Evolutionary conservation across 2,888 invertebrate species (phyloP).

Genomic region (Scaptomyza cyrtandrae): DNA sequence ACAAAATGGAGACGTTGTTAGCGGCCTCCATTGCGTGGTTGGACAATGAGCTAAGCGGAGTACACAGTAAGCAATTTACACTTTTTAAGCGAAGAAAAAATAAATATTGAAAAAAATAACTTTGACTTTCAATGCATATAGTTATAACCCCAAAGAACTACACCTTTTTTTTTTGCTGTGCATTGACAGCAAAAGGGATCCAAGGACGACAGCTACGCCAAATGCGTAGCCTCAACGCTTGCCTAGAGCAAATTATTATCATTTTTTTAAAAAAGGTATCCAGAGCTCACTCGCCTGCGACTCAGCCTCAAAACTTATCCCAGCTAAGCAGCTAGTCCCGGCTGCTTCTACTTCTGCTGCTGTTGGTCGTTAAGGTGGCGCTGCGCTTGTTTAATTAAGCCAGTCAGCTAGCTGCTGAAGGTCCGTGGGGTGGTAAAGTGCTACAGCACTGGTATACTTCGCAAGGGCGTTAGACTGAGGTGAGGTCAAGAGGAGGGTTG

Average conservation of each 20-base stretch:
- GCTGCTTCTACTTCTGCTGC: constrained; percentile 11
- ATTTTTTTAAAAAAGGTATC: constrained; percentile 65
- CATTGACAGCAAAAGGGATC: constrained; percentile 13
- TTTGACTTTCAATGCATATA: too few relatives aligned
- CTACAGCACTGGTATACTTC: not conserved
- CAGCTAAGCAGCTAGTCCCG: constrained; percentile 8
- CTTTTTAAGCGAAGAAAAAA: too few relatives aligned
- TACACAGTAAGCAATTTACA: constrained; percentile 1
- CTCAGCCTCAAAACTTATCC: not conserved
- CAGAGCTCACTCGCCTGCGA: constrained; percentile 22
- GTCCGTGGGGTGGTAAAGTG: constrained; percentile 10
- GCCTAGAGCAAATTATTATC: constrained; percentile 70
- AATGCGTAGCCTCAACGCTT: constrained; percentile 18
- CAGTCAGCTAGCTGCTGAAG: constrained; percentile 47
- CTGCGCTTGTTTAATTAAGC: constrained; percentile 75
- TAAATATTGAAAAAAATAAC: not conserved
- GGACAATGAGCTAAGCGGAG: constrained; percentile 49
- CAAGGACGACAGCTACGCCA: constrained; percentile 9
- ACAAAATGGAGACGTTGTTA: constrained; percentile 74
- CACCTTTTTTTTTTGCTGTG: not conserved
- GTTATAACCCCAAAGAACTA: not conserved
- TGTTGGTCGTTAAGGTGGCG: constrained; percentile 69
- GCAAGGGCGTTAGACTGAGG: constrained; percentile 15
- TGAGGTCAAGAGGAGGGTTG: constrained; percentile 21
- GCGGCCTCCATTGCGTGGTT: constrained; percentile 43